Evolutionary conservation across 2,797 vertebrate genomes (phyloP).

Genomic region (Pterois miles): DNA sequence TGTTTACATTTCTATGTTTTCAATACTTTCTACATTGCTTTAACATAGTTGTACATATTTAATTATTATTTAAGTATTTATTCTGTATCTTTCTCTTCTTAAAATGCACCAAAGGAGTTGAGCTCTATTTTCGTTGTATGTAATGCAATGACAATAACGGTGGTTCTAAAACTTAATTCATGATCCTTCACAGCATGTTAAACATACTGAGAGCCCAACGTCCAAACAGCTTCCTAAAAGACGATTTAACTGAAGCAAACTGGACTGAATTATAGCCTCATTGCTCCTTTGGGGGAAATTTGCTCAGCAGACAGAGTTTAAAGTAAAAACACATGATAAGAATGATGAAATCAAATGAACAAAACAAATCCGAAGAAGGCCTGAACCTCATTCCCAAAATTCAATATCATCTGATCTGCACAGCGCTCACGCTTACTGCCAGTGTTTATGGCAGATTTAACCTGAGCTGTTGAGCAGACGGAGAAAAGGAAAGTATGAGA

Average conservation of each 20-base stretch:
- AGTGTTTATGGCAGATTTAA: conserved; percentile 45
- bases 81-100: too few relatives aligned
- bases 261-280: conserved; percentile 20
- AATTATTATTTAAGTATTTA: too few relatives aligned
- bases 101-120: too few relatives aligned
- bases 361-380: conserved; percentile 55
- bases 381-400: conserved; percentile 39
- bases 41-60: too few relatives aligned
- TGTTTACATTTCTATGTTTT: too few relatives aligned
- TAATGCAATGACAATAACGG: too few relatives aligned
- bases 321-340: conserved; percentile 50
- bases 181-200: too few relatives aligned
- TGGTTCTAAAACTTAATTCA: too few relatives aligned
- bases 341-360: conserved; percentile 40
- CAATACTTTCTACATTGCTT: too few relatives aligned
- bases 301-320: conserved; percentile 11
- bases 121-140: too few relatives aligned
- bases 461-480: conserved; percentile 34
- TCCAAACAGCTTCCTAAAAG: conserved; percentile 22
- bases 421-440: conserved; percentile 1
- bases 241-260: conserved; percentile 14
- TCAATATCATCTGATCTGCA: conserved; percentile 36
- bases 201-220: conserved; percentile 18
- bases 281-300: conserved; percentile 14
- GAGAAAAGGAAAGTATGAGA: conserved; percentile 57